phyloP scores from a whole-genome alignment of 2,888 invertebrate species.

The Apotomis capreana region DNA sequence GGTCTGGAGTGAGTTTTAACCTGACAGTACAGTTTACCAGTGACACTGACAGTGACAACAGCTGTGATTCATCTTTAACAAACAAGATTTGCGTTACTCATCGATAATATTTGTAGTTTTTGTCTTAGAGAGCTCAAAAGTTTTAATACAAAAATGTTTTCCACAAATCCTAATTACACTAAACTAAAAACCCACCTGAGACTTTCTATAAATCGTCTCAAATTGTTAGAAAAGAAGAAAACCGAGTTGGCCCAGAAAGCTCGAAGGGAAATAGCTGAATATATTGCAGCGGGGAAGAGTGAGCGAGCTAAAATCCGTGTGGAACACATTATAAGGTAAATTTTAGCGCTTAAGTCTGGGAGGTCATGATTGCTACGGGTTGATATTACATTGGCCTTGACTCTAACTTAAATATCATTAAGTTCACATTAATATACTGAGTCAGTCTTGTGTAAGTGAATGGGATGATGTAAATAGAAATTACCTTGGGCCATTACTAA shows the following conservation, averaged over 20 bases:
- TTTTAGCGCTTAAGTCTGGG: background rate
- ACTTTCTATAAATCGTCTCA: constrained; percentile 95
- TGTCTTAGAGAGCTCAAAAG: constrained; percentile 36
- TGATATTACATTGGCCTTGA: constrained; percentile 23
- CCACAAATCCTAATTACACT: constrained; percentile 95
- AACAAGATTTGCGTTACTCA: constrained; percentile 51
- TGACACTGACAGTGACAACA: constrained; percentile 14
- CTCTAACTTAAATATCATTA: background rate
- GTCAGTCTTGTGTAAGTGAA: background rate
- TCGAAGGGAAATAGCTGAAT: constrained; percentile 98
- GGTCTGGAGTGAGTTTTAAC: no score
- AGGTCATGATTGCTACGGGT: background rate
- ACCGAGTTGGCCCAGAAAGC: constrained; percentile 98
- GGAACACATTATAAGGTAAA: constrained; percentile 96
- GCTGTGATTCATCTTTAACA: constrained; percentile 39
- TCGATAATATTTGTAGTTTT: constrained; percentile 35
- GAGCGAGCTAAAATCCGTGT: constrained; percentile 98
- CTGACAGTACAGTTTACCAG: background rate
- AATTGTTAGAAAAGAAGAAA: constrained; percentile 98
- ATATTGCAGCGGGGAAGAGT: constrained; percentile 91
- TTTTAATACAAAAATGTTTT: constrained; percentile 87
- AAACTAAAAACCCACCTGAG: constrained; percentile 98
- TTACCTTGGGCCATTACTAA: background rate
- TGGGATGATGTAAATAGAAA: background rate
- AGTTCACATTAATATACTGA: background rate